A percentile compares a stretch with the other conserved stretches of the same genome.
Conservation (phyloP, 2,797 vertebrate species). For the Acestrorhynchus altus region DNA sequence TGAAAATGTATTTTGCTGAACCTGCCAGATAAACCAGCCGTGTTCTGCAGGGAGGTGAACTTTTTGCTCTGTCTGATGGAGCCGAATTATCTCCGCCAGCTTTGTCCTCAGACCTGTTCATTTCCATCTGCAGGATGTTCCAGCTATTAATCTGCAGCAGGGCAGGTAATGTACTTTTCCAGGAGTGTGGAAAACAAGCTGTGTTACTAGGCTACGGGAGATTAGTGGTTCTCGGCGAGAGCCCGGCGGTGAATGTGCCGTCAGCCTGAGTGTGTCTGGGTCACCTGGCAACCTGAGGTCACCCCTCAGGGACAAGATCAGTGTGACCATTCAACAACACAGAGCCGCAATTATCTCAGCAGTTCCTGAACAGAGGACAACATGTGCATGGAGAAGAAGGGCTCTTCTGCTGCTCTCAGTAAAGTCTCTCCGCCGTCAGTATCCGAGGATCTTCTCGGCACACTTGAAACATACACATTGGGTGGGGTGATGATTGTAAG, state of each 20-base stretch:
- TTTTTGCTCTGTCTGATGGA: not conserved
- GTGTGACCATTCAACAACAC: conserved; percentile 46
- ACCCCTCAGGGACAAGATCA: conserved; percentile 54
- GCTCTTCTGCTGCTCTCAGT: not conserved
- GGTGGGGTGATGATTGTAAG: too few relatives aligned
- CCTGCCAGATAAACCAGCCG: too few relatives aligned
- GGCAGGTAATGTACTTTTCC: conserved; percentile 31
- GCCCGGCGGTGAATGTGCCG: conserved; percentile 45
- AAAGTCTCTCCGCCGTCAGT: too few relatives aligned
- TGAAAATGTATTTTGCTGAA: too few relatives aligned
- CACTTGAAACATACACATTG: too few relatives aligned
- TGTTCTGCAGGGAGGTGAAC: too few relatives aligned
- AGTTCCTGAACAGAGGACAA: not conserved
- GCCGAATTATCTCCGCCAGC: not conserved
- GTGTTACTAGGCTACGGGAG: conserved; percentile 56
- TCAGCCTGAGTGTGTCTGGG: conserved; percentile 37
- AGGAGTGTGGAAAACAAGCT: conserved; percentile 46
- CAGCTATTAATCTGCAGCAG: conserved; percentile 21
- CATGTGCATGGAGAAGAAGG: not conserved
- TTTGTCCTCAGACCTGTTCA: conserved; percentile 8
- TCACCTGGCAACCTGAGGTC: conserved; percentile 63
- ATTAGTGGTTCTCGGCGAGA: conserved; percentile 37
- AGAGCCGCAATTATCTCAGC: conserved; percentile 48
- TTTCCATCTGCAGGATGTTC: conserved; percentile 13
- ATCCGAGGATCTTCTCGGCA: too few relatives aligned